A percentile compares a stretch with the other conserved stretches of the same genome.
These are phyloP conservation scores for Asarcornis scutulata DNA, from an alignment of 2,113 vertebrate genomes.

Conservation along the genomic window DNA sequence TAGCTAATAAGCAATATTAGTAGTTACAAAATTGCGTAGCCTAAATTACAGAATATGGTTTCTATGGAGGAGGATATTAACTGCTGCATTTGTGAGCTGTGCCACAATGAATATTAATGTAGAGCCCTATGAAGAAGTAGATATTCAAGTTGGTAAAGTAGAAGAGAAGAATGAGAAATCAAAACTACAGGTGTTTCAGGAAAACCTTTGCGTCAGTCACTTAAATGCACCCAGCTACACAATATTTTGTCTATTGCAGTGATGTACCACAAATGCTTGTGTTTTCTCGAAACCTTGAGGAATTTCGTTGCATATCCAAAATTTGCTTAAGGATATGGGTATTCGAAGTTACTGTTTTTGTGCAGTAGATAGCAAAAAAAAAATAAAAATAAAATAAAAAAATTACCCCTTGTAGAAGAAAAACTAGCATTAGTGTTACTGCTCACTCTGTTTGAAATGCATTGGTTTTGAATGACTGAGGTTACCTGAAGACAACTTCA, in stretches of 20 bases:
- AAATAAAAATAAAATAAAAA: neutral
- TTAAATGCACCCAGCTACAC: neutral
- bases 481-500: neutral
- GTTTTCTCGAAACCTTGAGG: neutral
- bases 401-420: neutral
- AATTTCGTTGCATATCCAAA: neutral
- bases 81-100: slow-evolving; percentile 52
- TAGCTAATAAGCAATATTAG: neutral
- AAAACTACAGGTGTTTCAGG: neutral
- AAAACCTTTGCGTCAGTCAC: neutral
- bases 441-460: neutral
- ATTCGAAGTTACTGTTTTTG: neutral
- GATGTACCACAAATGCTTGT: neutral
- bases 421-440: neutral
- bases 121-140: slow-evolving; percentile 74
- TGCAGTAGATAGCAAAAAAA: neutral
- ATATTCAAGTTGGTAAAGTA: slow-evolving; percentile 11
- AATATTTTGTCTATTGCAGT: neutral
- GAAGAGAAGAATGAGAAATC: neutral
- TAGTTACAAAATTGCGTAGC: neutral
- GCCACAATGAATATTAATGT: slow-evolving; percentile 79
- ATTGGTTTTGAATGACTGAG: neutral
- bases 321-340: neutral
- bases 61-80: slow-evolving; percentile 2
- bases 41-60: neutral